Base-by-base conservation (phyloP, 2,113 vertebrate genomes). In the Crotalus viridis region DNA sequence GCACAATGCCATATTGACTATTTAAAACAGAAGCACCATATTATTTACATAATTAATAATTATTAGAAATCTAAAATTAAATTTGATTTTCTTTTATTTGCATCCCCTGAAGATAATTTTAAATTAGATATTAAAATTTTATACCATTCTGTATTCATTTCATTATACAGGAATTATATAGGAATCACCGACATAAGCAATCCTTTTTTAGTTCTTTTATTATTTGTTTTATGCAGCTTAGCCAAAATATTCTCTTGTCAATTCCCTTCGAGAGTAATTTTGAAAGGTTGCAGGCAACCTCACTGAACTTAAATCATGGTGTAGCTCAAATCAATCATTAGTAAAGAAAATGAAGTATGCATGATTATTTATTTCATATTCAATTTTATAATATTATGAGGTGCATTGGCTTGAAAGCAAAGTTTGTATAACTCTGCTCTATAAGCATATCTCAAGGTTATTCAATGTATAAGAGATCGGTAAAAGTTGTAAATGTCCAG, bases 161-260 rank as follows among this genome's bases (percentile, higher is more conserved):
- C 22, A 74, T 39, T 22, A 88, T 26, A 5, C 13, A 74, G 39
- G 39, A 46, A 74, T 39, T 22, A 88, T 26, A 5, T 8, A 74
- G 39, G 39, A 46, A 85, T 81, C 5, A 81, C 15, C 19, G 17
- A 81, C n/a, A 81, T 39, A 81, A n/a, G 64, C 64, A 64, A 64
- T 15, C 28, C 4, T 39, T 74, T 74, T 54, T 88, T n/a, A 52
- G 51, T 88, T 54, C 87, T 52, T 52, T 54, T 52, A 21, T 43
- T n/a, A 48, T 86, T 94, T 94, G 93, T 46, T 52, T 85, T 86
- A 17, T 93, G 87, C 54, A 57, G 13, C 69, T 86, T 89, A 39
- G 57, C 94, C 57, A 28, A 90, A 90, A 64, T 48, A 61, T 90
- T 64, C 43, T 74, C 89, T 74, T 69, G 4, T 48, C 26, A 33